These are phyloP conservation scores for Brachypterus glaber DNA, from an alignment of 2,888 invertebrate genomes.

Conservation along the genomic window DNA sequence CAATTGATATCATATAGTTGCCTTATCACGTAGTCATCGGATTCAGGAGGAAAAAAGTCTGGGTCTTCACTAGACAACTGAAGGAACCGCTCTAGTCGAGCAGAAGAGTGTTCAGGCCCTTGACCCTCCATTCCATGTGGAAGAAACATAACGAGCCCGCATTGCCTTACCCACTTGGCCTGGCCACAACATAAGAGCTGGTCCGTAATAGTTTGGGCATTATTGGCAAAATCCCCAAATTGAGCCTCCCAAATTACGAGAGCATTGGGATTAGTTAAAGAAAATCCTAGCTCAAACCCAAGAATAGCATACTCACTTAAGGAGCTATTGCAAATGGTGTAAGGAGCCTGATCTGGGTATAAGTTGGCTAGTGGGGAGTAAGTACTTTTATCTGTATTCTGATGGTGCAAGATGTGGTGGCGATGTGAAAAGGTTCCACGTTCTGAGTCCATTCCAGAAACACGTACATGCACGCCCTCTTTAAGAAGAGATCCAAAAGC, in stretches of 20 bases:
- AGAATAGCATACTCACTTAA: conserved; percentile 46
- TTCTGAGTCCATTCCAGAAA: conserved; percentile 74
- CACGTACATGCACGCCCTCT: conserved; percentile 64
- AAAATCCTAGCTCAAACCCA: conserved; percentile 76
- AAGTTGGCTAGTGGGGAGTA: conserved; percentile 54
- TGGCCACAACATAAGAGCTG: conserved; percentile 58
- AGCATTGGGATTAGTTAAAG: conserved; percentile 63
- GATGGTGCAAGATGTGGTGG: conserved; percentile 75
- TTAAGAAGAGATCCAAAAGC: conserved; percentile 67
- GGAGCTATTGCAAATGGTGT: conserved; percentile 72
- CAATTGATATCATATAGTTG: conserved; percentile 95
- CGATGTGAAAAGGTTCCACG: conserved; percentile 70
- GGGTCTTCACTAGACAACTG: conserved; percentile 95
- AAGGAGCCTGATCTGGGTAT: conserved; percentile 63
- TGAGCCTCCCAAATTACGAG: conserved; percentile 78
- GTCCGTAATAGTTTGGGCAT: conserved; percentile 55
- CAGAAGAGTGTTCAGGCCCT: conserved; percentile 93
- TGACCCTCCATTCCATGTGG: conserved; percentile 69
- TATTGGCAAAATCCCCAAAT: conserved; percentile 79
- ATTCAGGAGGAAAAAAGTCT: conserved; percentile 83
- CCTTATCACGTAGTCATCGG: conserved; percentile 69
- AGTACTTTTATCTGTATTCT: conserved; percentile 55
- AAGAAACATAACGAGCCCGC: conserved; percentile 65
- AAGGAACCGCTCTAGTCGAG: conserved; percentile 78
- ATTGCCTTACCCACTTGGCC: conserved; percentile 73